Percentiles rank a stretch among this genome's conserved stretches.
phyloP scores from a whole-genome alignment of 2,113 vertebrate genomes.

The Nothocercus nigrocapillus region DNA sequence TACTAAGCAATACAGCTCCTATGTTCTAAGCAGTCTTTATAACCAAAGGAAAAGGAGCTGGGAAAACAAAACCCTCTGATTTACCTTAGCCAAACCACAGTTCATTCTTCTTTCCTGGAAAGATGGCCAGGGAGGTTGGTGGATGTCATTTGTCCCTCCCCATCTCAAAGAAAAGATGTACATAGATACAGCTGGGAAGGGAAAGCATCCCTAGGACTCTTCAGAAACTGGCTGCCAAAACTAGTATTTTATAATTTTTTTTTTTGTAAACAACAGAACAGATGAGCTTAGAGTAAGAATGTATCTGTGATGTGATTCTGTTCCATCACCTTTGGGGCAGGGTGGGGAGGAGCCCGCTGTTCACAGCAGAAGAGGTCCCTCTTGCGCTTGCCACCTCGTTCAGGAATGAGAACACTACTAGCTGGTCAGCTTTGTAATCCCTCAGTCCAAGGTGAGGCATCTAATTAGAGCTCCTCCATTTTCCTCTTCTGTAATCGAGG shows the following conservation, averaged over 20 bases:
- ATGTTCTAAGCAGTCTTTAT: background rate
- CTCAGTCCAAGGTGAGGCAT: background rate
- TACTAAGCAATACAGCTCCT: background rate
- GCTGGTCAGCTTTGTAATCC: background rate
- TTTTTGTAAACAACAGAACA: background rate
- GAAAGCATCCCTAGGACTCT: background rate
- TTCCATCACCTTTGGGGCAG: background rate
- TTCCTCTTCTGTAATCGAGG: background rate
- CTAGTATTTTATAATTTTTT: background rate
- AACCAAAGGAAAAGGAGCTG: background rate
- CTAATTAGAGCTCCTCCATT: background rate
- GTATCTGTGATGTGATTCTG: fast-evolving
- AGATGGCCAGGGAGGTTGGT: background rate
- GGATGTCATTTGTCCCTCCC: background rate
- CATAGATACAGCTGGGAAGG: background rate
- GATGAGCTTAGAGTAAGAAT: background rate
- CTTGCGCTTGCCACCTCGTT: background rate
- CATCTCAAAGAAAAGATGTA: background rate
- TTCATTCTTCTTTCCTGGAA: background rate
- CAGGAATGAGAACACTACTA: background rate
- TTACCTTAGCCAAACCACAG: background rate
- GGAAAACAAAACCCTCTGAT: background rate
- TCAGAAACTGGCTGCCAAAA: background rate
- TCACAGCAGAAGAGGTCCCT: background rate
- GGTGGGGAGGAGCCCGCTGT: background rate